Base-by-base conservation (phyloP, 1,140 invertebrate species). In the Meloidogyne hapla region DNA sequence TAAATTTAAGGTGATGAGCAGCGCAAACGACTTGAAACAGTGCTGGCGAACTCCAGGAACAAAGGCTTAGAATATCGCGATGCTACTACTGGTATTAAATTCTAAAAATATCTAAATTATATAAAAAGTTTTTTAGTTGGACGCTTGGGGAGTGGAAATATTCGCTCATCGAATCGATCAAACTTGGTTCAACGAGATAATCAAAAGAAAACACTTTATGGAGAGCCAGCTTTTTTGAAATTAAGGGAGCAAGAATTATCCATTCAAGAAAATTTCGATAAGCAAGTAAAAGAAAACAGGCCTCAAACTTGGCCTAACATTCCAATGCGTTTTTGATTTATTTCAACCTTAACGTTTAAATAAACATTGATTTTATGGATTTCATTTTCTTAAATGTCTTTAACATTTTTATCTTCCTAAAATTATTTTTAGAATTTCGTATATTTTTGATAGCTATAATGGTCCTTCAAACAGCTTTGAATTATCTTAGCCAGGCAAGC, bases 391-490 rank as follows among this genome's bases (percentile, higher is more conserved):
- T 65, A 65, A 33, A 67, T 67, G 65, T 42, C 18, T 18, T 42
- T 23, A 21, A 8, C 40, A 62, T 18, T 70, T 40, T 4, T n/a
- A 70, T 15, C 62, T 42, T 42, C 5, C 13, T 5, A 62, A 4
- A 8, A 69, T 21, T 70, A 8, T 13, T 62, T 15, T 70, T 15
- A 8, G 9, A 13, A 25, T 25, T 28, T 69, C 15, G 4, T 28
- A 3, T 69, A 25, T 1, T 23, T 33, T 25, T 69, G 8, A 45
- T n/a, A 12, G 33, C 9, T 23, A 28, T 21, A 13, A 28, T 23
- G 21, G 56, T 77, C n/a, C 72, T 80, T 71, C 73, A 75, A 26
- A 78, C 79, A 9, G 79, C 79, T n/a, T 69, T 80, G 25, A 77
- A 33, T 28, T 80, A 75, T 40, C 69, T 80, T 28, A 80, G 67